These are phyloP conservation scores for Semaprochilodus insignis DNA, from an alignment of 2,797 vertebrate species.

Conservation along the genomic window DNA sequence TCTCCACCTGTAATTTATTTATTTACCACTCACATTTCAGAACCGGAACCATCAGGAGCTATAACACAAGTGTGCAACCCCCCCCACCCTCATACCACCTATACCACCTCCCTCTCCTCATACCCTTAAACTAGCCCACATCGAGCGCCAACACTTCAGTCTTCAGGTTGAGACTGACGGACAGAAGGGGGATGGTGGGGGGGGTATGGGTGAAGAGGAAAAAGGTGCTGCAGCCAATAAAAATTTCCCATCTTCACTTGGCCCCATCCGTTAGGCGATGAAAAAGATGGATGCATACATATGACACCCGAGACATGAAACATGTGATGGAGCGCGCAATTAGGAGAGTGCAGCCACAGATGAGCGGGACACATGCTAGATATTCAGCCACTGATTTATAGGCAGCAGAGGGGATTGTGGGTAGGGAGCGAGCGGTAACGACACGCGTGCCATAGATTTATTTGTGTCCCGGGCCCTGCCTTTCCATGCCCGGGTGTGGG, in stretches of 20 bases:
- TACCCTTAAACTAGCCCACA: too few relatives aligned
- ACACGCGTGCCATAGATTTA: constrained; percentile 77
- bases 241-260: background rate
- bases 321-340: constrained; percentile 80
- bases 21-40: too few relatives aligned
- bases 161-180: background rate
- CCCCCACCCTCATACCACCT: too few relatives aligned
- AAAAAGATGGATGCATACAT: constrained; percentile 74
- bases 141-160: too few relatives aligned
- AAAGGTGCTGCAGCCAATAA: constrained; percentile 6
- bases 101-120: too few relatives aligned
- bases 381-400: constrained; percentile 79
- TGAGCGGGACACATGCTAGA: constrained; percentile 68
- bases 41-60: too few relatives aligned
- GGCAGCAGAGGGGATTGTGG: constrained; percentile 68
- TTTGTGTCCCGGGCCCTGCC: constrained; percentile 60
- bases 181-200: background rate
- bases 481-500: constrained; percentile 65
- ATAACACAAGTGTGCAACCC: too few relatives aligned
- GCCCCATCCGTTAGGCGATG: constrained; percentile 21
- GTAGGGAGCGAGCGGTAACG: constrained; percentile 72
- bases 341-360: constrained; percentile 69
- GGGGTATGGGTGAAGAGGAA: background rate
- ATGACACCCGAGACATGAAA: constrained; percentile 71
- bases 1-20: too few relatives aligned